phyloP scores from a whole-genome alignment of 2,797 vertebrate genomes.

The Scleropages formosus region DNA sequence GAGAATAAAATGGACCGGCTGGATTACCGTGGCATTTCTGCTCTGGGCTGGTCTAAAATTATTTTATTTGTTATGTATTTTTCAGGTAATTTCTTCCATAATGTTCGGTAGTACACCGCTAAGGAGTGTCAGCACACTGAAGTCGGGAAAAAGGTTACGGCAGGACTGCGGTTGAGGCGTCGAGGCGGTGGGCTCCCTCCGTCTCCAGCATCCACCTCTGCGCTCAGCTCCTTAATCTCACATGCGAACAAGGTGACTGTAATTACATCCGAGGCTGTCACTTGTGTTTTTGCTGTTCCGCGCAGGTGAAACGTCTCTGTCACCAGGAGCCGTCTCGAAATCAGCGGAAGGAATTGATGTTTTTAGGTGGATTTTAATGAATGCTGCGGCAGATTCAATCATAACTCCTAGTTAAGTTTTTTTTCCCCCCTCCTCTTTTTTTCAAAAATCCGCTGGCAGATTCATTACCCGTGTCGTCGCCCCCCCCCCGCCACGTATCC shows the following conservation, averaged over 20 bases:
- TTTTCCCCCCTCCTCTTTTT: constrained; percentile 46
- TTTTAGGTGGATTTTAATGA: constrained; percentile 86
- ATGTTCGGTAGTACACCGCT: neutral
- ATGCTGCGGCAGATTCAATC: constrained; percentile 81
- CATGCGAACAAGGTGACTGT: constrained; percentile 55
- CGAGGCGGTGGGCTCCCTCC: constrained; percentile 46
- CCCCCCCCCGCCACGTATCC: neutral
- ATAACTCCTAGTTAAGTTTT: constrained; percentile 74
- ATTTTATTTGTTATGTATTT: neutral
- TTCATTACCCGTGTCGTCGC: constrained; percentile 81
- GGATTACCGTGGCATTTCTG: neutral
- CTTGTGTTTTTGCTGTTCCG: constrained; percentile 53
- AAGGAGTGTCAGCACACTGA: neutral
- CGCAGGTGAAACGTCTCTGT: constrained; percentile 76
- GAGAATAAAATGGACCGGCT: no score
- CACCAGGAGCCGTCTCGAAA: constrained; percentile 74
- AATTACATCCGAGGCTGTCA: constrained; percentile 69
- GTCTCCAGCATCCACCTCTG: constrained; percentile 51
- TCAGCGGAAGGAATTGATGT: constrained; percentile 77
- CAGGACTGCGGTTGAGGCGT: neutral
- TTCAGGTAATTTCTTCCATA: no score
- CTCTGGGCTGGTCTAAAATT: constrained; percentile 1
- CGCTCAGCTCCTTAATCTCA: constrained; percentile 54
- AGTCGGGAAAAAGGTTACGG: neutral
- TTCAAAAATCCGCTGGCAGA: constrained; percentile 78